These are phyloP conservation scores for Candidula unifasciata DNA, from an alignment of 2,888 invertebrate species.

Conservation along the genomic window DNA sequence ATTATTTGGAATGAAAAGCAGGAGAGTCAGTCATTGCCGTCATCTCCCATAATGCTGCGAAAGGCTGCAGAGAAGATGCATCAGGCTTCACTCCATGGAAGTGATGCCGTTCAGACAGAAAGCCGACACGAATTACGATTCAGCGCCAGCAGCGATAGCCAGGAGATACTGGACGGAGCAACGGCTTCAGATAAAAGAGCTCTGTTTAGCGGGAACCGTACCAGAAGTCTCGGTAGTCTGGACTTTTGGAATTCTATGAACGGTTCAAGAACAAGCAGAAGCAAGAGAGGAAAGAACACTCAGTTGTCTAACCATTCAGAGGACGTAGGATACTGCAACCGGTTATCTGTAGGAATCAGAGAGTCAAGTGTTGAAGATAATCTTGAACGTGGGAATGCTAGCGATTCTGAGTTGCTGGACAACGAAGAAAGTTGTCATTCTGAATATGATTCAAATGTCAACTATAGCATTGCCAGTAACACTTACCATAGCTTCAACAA, in stretches of 20 bases:
- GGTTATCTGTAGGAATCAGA: conserved; percentile 18
- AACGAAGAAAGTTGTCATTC: conserved; percentile 23
- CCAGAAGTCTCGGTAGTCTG: conserved; percentile 44
- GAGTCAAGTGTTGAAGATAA: conserved; percentile 49
- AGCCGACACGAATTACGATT: background rate
- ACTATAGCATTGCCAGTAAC: conserved; percentile 27
- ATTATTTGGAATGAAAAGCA: conserved; percentile 43
- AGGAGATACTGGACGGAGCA: conserved; percentile 9
- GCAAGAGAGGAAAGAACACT: background rate
- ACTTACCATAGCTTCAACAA: conserved; percentile 30
- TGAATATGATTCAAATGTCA: conserved; percentile 29
- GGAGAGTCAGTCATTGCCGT: conserved; percentile 74
- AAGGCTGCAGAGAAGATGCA: conserved; percentile 71
- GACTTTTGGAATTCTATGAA: conserved; percentile 43
- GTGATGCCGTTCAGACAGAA: conserved; percentile 56
- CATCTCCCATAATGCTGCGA: conserved; percentile 71
- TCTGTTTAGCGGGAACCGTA: conserved; percentile 41
- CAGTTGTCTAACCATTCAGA: background rate
- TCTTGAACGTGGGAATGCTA: background rate
- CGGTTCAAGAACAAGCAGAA: background rate
- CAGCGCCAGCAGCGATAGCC: conserved; percentile 26
- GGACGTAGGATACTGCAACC: conserved; percentile 33
- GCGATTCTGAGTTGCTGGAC: conserved; percentile 15
- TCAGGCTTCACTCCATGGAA: conserved; percentile 71
- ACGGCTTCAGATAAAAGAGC: conserved; percentile 17